Evolutionary conservation across 64 coral and sea anemone genomes (phyloP).

Genomic region (Cladopsammia gracilis): DNA sequence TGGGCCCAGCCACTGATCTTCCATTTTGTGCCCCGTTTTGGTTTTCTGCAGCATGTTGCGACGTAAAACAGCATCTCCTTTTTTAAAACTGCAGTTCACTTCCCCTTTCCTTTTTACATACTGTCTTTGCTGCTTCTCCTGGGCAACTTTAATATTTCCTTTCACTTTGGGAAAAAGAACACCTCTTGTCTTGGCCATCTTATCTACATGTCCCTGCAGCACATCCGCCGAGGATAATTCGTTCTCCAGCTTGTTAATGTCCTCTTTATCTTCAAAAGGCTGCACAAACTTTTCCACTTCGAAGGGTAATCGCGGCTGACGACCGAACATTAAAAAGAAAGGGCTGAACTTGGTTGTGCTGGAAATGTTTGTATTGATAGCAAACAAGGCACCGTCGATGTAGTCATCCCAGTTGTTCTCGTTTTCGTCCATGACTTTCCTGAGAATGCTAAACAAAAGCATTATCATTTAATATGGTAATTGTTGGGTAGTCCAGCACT

Average conservation of each 20-base stretch:
- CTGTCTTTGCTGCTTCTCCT: slow-evolving; percentile 70
- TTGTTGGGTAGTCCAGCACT: no score
- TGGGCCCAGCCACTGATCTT: slow-evolving; percentile 72
- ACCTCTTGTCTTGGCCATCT: slow-evolving; percentile 25
- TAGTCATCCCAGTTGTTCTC: not conserved
- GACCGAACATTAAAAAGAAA: slow-evolving; percentile 66
- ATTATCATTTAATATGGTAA: not conserved
- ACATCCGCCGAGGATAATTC: not conserved
- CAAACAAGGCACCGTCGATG: slow-evolving; percentile 37
- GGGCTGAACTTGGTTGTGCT: slow-evolving; percentile 66
- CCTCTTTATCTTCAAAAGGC: not conserved
- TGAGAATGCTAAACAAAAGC: not conserved
- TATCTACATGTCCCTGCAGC: not conserved
- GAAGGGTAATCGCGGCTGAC: slow-evolving; percentile 40
- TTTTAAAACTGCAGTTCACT: slow-evolving; percentile 31
- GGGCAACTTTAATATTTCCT: slow-evolving; percentile 54
- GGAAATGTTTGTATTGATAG: slow-evolving; percentile 61
- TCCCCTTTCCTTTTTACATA: slow-evolving; percentile 50
- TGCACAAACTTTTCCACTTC: slow-evolving; percentile 23
- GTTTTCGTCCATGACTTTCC: not conserved
- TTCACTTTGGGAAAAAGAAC: slow-evolving; percentile 18
- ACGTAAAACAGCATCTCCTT: slow-evolving; percentile 35
- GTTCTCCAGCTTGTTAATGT: not conserved
- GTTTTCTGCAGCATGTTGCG: slow-evolving; percentile 82
- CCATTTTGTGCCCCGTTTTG: slow-evolving; percentile 68